phyloP scores from a whole-genome alignment of 2,888 invertebrate species.

The Podabrus alpinus region DNA sequence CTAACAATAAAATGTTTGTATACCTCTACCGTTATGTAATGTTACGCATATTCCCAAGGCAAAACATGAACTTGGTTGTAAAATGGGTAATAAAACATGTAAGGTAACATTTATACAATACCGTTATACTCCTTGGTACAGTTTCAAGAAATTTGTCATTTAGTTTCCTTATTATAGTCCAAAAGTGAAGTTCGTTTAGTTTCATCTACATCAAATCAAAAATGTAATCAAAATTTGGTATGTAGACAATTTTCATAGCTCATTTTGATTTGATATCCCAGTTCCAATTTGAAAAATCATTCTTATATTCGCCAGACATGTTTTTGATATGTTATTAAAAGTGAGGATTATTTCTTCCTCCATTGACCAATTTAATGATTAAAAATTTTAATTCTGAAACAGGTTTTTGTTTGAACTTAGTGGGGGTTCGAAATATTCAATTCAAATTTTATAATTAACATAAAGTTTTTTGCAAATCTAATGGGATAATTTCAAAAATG shows the following conservation, averaged over 20 bases:
- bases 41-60: constrained; percentile 53
- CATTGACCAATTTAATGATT: not conserved
- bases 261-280: too few relatives aligned
- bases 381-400: not conserved
- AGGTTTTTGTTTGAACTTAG: not conserved
- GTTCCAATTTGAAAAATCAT: not conserved
- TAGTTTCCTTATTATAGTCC: constrained; percentile 28
- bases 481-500: too few relatives aligned
- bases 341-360: not conserved
- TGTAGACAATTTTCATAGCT: not conserved
- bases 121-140: constrained; percentile 46
- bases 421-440: not conserved
- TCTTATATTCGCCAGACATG: not conserved
- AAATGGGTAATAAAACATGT: constrained; percentile 52
- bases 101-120: constrained; percentile 39
- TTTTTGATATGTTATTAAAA: not conserved
- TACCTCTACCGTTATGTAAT: constrained; percentile 47
- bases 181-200: constrained; percentile 14
- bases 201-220: not conserved
- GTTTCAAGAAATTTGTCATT: constrained; percentile 26
- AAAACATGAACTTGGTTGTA: constrained; percentile 50
- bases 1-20: constrained; percentile 17
- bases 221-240: not conserved
- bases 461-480: too few relatives aligned
- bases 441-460: not conserved